These are phyloP conservation scores for Sebastes goodei DNA, from an alignment of 2,797 vertebrate species.

Conservation along the genomic window DNA sequence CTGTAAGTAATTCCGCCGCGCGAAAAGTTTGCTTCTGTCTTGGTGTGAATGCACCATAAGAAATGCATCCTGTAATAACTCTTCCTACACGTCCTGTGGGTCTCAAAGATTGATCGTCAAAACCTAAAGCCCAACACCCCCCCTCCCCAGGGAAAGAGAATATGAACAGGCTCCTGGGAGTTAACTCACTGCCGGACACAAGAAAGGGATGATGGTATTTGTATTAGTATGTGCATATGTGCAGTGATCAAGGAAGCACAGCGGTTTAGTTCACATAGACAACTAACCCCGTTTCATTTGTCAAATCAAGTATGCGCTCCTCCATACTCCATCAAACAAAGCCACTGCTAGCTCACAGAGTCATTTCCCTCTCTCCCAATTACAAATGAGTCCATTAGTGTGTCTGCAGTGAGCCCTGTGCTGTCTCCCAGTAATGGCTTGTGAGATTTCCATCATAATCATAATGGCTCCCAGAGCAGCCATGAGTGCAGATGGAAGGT, in stretches of 20 bases:
- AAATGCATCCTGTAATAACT: constrained; percentile 48
- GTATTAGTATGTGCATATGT: not conserved
- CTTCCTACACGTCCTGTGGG: constrained; percentile 18
- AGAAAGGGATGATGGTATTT: constrained; percentile 61
- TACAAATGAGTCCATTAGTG: constrained; percentile 99
- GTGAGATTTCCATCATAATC: constrained; percentile 99
- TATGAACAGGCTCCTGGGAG: constrained; percentile 77
- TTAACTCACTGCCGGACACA: constrained; percentile 81
- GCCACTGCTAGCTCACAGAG: constrained; percentile 92
- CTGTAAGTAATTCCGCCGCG: accelerated
- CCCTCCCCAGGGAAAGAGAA: constrained; percentile 58
- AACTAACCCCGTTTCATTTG: constrained; percentile 91
- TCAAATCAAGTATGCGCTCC: constrained; percentile 92
- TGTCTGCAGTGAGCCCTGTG: constrained; percentile 98
- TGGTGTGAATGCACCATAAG: not conserved
- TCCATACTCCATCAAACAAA: constrained; percentile 92
- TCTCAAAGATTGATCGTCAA: constrained; percentile 27
- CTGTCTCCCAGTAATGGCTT: constrained; percentile 99
- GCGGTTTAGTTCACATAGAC: constrained; percentile 84
- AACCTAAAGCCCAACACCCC: constrained; percentile 51
- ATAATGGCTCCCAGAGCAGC: constrained; percentile 98
- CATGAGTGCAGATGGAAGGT: constrained; percentile 99
- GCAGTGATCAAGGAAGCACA: constrained; percentile 62
- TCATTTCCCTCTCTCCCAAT: constrained; percentile 98
- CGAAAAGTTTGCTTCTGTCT: no score